Conservation (phyloP, 1,140 invertebrate genomes). For the Pentalonia nigronervosa region DNA sequence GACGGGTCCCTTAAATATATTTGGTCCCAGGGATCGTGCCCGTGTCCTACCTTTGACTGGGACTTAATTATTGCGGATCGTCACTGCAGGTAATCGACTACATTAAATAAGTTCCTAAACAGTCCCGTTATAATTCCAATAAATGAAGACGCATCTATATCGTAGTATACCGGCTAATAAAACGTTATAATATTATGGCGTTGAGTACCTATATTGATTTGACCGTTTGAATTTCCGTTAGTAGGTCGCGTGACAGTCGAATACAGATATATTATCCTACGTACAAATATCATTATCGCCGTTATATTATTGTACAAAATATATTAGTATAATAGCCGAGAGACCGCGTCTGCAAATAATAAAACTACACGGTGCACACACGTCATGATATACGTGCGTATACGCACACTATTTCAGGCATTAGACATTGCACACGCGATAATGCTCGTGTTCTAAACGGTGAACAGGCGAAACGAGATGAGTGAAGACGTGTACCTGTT, state of each 20-base stretch:
- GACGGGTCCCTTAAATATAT: too few species aligned
- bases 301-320: not conserved
- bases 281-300: not conserved
- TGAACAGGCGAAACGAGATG: constrained; percentile 43
- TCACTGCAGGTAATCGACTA: too few species aligned
- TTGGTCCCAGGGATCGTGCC: too few species aligned
- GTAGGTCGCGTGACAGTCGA: not conserved
- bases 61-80: too few species aligned
- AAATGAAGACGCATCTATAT: too few species aligned
- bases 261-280: not conserved
- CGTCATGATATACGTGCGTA: not conserved
- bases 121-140: too few species aligned
- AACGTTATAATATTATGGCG: too few species aligned
- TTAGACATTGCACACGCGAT: not conserved
- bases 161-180: too few species aligned
- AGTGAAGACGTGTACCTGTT: constrained; percentile 29
- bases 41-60: too few species aligned
- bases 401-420: not conserved
- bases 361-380: not conserved
- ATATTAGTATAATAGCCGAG: not conserved
- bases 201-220: not conserved
- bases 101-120: too few species aligned
- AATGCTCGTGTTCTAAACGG: not conserved
- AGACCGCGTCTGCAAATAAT: not conserved
- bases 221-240: not conserved